Conservation (phyloP, 2,797 vertebrate species). For the Characodon lateralis region DNA sequence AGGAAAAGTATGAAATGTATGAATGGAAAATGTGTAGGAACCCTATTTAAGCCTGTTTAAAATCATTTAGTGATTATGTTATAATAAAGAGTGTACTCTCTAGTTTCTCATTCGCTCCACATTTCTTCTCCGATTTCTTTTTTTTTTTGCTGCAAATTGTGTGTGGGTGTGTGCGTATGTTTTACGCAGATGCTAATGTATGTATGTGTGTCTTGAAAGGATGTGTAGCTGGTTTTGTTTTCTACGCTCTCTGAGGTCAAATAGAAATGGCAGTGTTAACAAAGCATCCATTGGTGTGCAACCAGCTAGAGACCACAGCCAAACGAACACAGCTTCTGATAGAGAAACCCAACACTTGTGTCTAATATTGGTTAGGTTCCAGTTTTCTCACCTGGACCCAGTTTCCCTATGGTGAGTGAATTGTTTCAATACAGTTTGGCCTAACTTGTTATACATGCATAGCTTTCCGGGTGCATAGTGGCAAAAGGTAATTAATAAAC, state of each 20-base stretch:
- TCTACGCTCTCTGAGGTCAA: conserved; percentile 71
- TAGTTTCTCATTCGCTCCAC: not conserved
- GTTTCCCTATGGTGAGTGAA: conserved; percentile 43
- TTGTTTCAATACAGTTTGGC: not conserved
- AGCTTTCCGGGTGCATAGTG: no score
- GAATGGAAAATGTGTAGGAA: not conserved
- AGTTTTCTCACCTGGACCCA: conserved; percentile 47
- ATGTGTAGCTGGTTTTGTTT: conserved; percentile 74
- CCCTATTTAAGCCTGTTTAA: not conserved
- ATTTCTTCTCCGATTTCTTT: not conserved
- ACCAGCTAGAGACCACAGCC: conserved; percentile 75
- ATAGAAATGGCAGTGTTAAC: conserved; percentile 72
- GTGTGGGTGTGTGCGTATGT: not conserved
- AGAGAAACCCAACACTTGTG: conserved; percentile 62
- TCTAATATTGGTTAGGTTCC: conserved; percentile 50
- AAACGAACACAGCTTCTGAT: conserved; percentile 74
- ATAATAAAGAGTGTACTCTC: not conserved
- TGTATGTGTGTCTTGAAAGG: conserved; percentile 54
- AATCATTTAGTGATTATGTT: not conserved
- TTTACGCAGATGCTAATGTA: conserved; percentile 20
- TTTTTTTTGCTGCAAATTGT: conserved; percentile 6
- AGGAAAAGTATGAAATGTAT: not conserved
- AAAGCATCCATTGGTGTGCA: conserved; percentile 76
- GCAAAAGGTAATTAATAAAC: no score
- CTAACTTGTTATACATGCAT: no score